Percentiles rank a stretch among this genome's conserved stretches.
These are phyloP conservation scores for Epistrophe grossulariae DNA, from an alignment of 2,888 invertebrate genomes.

Conservation along the genomic window DNA sequence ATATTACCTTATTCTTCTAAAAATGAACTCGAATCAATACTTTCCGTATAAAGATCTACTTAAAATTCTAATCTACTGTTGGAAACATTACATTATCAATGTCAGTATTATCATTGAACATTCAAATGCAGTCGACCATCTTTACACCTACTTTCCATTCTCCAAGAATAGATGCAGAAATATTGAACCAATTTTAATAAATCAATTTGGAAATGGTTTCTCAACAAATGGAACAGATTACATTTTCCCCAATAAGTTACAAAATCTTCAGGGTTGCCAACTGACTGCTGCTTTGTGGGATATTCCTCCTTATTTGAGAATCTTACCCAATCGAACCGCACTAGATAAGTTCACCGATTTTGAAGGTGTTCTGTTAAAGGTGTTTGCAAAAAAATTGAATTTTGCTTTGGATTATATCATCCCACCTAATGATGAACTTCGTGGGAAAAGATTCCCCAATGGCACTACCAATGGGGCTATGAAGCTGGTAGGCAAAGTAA, in stretches of 20 bases:
- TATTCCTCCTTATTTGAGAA: slow-evolving; percentile 76
- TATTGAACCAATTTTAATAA: slow-evolving; percentile 49
- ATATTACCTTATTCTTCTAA: slow-evolving; percentile 72
- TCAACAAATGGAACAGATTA: background rate
- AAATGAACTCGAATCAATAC: background rate
- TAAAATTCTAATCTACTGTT: slow-evolving; percentile 74
- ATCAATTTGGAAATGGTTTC: slow-evolving; percentile 49
- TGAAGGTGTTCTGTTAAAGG: slow-evolving; percentile 77
- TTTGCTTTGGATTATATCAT: slow-evolving; percentile 75
- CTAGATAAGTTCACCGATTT: slow-evolving; percentile 73
- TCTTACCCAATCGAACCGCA: slow-evolving; percentile 43
- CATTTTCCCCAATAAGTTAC: slow-evolving; percentile 76
- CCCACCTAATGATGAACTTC: slow-evolving; percentile 73
- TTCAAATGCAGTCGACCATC: slow-evolving; percentile 34
- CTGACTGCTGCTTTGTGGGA: slow-evolving; percentile 76
- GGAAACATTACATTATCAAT: slow-evolving; percentile 76
- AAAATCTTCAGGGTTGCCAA: slow-evolving; percentile 69
- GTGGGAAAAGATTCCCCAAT: slow-evolving; percentile 75
- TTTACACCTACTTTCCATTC: slow-evolving; percentile 76
- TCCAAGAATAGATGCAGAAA: slow-evolving; percentile 54
- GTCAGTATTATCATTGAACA: slow-evolving; percentile 70
- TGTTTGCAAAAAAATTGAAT: slow-evolving; percentile 76
- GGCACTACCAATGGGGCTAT: slow-evolving; percentile 77
- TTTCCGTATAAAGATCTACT: background rate
- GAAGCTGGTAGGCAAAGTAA: slow-evolving; percentile 69